Conservation (phyloP, 2,797 vertebrate genomes). For the Calcarius lapponicus region DNA sequence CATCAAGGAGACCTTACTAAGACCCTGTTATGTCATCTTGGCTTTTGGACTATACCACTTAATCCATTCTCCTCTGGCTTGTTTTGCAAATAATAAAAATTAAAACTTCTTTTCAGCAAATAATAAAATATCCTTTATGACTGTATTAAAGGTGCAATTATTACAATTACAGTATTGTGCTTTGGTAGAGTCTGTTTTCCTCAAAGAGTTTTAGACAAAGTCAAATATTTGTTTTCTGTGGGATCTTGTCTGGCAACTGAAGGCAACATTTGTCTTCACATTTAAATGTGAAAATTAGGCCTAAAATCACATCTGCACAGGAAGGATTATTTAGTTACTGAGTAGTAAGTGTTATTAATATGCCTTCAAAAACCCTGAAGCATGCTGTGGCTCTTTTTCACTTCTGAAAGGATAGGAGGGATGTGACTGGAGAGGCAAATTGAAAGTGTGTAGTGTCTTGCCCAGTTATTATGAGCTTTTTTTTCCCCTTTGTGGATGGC, state of each 20-base stretch:
- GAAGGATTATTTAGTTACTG: background rate
- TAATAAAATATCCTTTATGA: background rate
- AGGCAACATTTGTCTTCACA: background rate
- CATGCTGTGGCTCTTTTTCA: background rate
- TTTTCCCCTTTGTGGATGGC: background rate
- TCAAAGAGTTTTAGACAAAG: background rate
- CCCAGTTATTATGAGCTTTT: background rate
- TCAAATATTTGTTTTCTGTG: background rate
- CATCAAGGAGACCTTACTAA: background rate
- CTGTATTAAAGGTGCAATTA: background rate
- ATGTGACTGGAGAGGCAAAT: background rate
- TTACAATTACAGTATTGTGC: background rate
- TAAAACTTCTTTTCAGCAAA: background rate
- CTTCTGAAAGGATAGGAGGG: background rate
- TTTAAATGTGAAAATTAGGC: conserved; percentile 3
- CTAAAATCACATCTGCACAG: background rate
- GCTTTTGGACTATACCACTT: background rate
- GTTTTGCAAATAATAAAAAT: background rate
- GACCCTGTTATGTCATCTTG: background rate
- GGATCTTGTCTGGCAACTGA: background rate
- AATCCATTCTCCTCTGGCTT: background rate
- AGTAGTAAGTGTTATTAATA: conserved; percentile 10
- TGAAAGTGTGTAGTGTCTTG: background rate
- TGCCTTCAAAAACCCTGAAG: conserved; percentile 3
- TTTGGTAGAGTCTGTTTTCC: background rate